A percentile compares a stretch with the other conserved stretches of the same genome.
Conservation (phyloP, 2,797 vertebrate species). For the Decapterus maruadsi region DNA sequence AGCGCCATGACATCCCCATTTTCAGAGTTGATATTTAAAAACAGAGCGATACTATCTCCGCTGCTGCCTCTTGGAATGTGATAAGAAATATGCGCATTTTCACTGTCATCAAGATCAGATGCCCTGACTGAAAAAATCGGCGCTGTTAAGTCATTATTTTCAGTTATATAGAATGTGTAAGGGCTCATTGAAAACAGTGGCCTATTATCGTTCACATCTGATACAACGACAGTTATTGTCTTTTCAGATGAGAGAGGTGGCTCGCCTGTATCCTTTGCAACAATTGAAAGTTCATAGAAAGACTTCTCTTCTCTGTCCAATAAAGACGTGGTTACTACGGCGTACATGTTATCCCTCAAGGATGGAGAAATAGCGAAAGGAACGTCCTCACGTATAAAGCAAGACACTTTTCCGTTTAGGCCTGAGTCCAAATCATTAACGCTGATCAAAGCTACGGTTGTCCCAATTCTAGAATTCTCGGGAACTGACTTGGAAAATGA, state of each 20-base stretch:
- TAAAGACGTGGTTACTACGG: conserved; percentile 66
- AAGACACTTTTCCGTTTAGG: conserved; percentile 67
- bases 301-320: conserved; percentile 69
- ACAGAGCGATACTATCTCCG: conserved; percentile 26
- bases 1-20: conserved; percentile 60
- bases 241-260: conserved; percentile 65
- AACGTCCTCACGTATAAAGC: conserved; percentile 45
- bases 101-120: conserved; percentile 59
- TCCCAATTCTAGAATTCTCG: conserved; percentile 62
- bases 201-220: conserved; percentile 80
- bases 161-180: conserved; percentile 72
- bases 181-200: conserved; percentile 69
- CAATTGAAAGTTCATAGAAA: conserved; percentile 65
- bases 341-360: conserved; percentile 69
- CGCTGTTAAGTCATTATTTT: conserved; percentile 65
- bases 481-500: conserved; percentile 61
- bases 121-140: conserved; percentile 73
- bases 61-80: conserved; percentile 41
- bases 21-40: conserved; percentile 68
- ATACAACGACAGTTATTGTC: conserved; percentile 61
- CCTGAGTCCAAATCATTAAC: conserved; percentile 76
- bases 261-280: conserved; percentile 66
- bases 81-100: conserved; percentile 72
- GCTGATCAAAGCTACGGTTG: conserved; percentile 70
- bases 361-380: conserved; percentile 67